Base-by-base conservation (phyloP, 1,140 invertebrate species). In the Sminthurides bifidus region DNA sequence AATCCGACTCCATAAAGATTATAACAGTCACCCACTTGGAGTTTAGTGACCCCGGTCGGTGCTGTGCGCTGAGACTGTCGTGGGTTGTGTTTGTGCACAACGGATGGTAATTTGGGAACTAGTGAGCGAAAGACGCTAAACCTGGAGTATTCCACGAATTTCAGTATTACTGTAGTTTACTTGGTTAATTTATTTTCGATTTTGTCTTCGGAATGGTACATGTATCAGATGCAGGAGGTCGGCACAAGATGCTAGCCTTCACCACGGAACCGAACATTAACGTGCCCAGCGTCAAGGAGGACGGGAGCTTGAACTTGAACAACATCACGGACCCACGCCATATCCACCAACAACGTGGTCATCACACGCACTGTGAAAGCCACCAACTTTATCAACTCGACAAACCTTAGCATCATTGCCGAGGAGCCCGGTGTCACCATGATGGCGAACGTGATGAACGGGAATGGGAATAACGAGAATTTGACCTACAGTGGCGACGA, bases 171-270 rank as follows among this genome's bases (percentile, higher is more conserved):
- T 35, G 14, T 44, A 6, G 12, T 10, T 21, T 26, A 26, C 12
- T 43, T 49, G 19, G 10, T 54, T 31, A 24, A 21, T 46, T 24
- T 8, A 24, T 8, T 46, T 46, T 8, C 5, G 5, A 46, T 21
- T 31, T 54, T 41, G 26, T 2, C n/a, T 40, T 30, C 60, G 60
- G 56, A 56, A 62, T 62, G 60, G 60, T 62, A 53, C 60, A 61
- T 54, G 60, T 62, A 17, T 55, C 56, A 29, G 56, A 59, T 52
- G 56, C 40, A 46, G 58, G 54, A 52, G 55, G 60, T 30, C 52
- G 54, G 35, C 55, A 50, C 45, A 62, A 62, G 54, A 58, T 62
- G 60, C 60, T 62, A 56, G 57, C 60, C 56, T 62, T 62, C 56
- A 51, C 60, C 8, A 61, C 55, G 19, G 60, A 61, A 52, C 59